Evolutionary conservation across 2,888 invertebrate species (phyloP), one percentile per base, ranked within the genome.

Genomic region (Bibio marci): DNA sequence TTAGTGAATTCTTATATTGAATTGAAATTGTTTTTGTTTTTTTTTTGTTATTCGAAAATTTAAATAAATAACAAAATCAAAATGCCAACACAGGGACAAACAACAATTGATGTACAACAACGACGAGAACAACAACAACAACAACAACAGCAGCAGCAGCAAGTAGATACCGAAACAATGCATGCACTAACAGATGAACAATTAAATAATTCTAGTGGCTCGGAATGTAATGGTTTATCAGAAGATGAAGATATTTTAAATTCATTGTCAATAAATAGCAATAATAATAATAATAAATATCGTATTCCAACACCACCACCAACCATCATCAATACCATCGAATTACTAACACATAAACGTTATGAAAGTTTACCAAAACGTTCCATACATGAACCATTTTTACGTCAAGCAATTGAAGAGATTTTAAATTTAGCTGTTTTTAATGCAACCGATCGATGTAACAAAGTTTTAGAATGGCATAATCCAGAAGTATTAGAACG

Each of bases 381-480:
- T 48, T 62, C 68, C 14, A 64, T 67, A 31, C 80, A 83, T 55
- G 83, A 82, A 54, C 67, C 70, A 35, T 83, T 86, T 53, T 64
- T 87, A 31, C 65, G 75, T 37, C 68, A 73, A 44, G 75, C 76
- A 42, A 66, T 80, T 35, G 79, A 83, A 41, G 59, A 82, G 44
- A 62, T 86, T 46, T 64, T 86, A 31, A 73, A 80, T 44, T 68
- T 79, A 41, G 82, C 81, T 4, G 73, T 86, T 11, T 83, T 85
- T 50, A 71, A 77, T 50, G 78, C 80, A 37, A 76, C 80, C 1
- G 68, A 70, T 45, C 69, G 83, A 42, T 66, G 69, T 7, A 70
- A 71, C 38, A 78, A 77, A 55, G 87, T 91, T 4, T 70, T 86
- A 37, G 78, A 87, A 49, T 92, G 87, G 76, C 70, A 73, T 44